Evolutionary conservation across 2,888 invertebrate genomes (phyloP), one percentile per base, ranked within the genome.

Genomic region (Pheosia gnoma): DNA sequence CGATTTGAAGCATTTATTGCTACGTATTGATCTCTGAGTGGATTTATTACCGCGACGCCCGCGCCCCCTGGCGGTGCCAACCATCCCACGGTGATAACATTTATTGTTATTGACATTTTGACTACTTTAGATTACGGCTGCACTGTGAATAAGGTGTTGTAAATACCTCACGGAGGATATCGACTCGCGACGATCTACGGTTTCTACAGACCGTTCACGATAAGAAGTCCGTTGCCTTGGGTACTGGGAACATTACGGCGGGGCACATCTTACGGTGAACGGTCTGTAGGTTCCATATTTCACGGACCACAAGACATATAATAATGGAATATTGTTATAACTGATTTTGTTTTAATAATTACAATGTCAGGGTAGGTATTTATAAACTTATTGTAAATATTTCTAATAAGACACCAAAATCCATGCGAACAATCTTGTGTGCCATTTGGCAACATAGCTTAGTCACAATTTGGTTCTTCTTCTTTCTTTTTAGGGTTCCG

Each of bases 1-100:
- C 82, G 85, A 88, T 85, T 86, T 82, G 80, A 84, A 84, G 77
- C 86, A 88, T 90, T 88, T 89, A 90, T 87, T 86, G 85, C 80
- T 84, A 81, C 74, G 83, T 87, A 90, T 90, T 88, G 89, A 88
- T 88, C 81, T 78, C 70, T 83, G 79, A 89, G 87, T 87, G 87
- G 89, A 89, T 89, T 88, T 87, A 87, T 88, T 84, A 88, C 77
- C 78, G 59, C 76, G 83, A 85, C 56, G 3, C 57, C 43, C 57
- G 38, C 57, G 5, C 57, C 57, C 70, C 66, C 65, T 60, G 62
- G 64, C 66, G 61, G 74, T 66, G 73, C 75, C 74, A 13, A 54
- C 38, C 54, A 10, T 88, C 88, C 81, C 89, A 89, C 88, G 86
- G 70, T 70, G 75, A 81, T 82, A 77, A 78, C 75, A 66, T 72